Base-by-base conservation (phyloP, 2,797 vertebrate genomes). In the Anomalospiza imberbis region DNA sequence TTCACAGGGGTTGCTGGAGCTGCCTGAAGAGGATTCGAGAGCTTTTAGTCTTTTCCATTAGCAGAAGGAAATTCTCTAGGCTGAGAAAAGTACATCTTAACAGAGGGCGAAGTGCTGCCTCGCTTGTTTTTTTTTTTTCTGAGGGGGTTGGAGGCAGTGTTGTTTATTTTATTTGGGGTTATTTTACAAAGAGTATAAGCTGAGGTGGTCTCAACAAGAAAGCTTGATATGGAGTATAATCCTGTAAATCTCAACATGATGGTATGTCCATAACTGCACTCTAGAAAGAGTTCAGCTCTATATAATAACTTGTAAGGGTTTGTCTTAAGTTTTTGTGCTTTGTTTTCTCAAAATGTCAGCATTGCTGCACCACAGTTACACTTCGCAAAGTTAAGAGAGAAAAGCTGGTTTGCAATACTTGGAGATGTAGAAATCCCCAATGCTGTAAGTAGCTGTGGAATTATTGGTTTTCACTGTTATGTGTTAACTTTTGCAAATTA, bases 321-420 rank as follows among this genome's bases (percentile, higher is more conserved):
- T 44, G 17, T 6, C 11, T 66, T 76, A 7, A 44, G 0, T 42
- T 85, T 76, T 66, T 60, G 47, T 0, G 0, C 10, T 15, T 63
- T 32, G 7, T 22, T 42, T 38, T 26, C 21, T 4, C 6, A 22
- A 38, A 76, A n/a, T 13, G 3, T 48, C 9, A 38, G 31, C 10
- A 8, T 62, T 82, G 9, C 20, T 54, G 34, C 3, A 15, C 19
- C 2, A 0, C 25, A 36, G 36, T 34, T 72, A 9, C 0, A 0
- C 12, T 60, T 47, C 28, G 7, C 7, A 54, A 55, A 38, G 18
- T 7, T 50, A 31, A 25, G 22, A 58, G 20, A 51, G 13, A 62
- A 71, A 60, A 74, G 19, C 17, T 83, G 16, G 16, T 70, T 61
- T 76, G 10, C 10, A 48, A 1, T 48, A 53, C 8, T 38, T 62